Percentiles rank a stretch among this genome's conserved stretches.
Conservation (phyloP, 2,797 vertebrate species). For the Oreortyx pictus region DNA sequence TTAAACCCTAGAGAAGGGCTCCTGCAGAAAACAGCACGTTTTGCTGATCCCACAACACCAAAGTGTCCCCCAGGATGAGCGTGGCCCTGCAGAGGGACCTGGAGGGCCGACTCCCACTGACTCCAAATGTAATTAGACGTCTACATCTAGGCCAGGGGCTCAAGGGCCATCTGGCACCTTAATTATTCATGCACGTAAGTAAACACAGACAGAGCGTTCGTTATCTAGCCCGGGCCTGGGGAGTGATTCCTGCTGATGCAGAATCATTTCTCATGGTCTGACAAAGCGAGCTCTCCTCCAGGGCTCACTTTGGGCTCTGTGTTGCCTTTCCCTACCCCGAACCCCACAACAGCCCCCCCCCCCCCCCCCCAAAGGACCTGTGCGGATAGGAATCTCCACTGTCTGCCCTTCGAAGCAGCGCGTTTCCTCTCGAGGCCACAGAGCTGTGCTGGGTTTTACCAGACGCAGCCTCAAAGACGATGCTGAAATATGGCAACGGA, state of each 20-base stretch:
- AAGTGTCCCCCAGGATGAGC: not conserved
- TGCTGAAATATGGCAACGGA: not conserved
- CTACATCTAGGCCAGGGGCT: conserved; percentile 53
- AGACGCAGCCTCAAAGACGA: not conserved
- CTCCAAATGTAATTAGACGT: conserved; percentile 25
- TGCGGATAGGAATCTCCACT: not conserved
- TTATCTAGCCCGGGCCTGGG: not conserved
- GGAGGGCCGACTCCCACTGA: not conserved
- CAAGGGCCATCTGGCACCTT: conserved; percentile 59
- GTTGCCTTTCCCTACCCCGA: fast-evolving
- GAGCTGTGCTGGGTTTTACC: not conserved
- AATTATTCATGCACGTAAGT: conserved; percentile 44
- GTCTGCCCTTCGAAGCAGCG: not conserved
- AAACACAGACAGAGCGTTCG: not conserved
- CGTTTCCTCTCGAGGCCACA: not conserved
- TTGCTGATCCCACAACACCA: not conserved
- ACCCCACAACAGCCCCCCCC: too few species aligned
- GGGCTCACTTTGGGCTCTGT: not conserved
- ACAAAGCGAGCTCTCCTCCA: not conserved
- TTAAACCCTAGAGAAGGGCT: not conserved
- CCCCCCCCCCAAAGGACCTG: not conserved
- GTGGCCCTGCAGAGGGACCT: not conserved
- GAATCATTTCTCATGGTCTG: not conserved
- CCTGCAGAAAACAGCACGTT: not conserved
- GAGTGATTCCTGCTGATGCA: not conserved